A percentile compares a stretch with the other conserved stretches of the same genome.
Evolutionary conservation across 2,113 vertebrate species (phyloP).

Genomic region (Rhodinocichla rosea): DNA sequence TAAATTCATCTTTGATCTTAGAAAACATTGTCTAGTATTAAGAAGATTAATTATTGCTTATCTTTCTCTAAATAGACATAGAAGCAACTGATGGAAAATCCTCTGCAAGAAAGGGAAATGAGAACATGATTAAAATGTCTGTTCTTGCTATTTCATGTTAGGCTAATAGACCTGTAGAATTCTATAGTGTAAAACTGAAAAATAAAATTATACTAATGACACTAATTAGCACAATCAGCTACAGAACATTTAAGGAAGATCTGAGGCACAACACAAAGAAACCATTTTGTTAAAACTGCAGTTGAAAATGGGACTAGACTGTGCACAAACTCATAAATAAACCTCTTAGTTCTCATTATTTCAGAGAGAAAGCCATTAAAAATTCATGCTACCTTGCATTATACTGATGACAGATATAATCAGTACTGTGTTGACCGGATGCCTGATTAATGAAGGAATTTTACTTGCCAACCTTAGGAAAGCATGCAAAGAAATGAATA

Average conservation of each 20-base stretch:
- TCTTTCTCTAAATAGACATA: neutral
- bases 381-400: conserved; percentile 58
- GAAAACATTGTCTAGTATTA: neutral
- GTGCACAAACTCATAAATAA: conserved; percentile 25
- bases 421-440: conserved; percentile 43
- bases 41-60: neutral
- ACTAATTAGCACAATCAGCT: neutral
- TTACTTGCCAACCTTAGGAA: conserved; percentile 44
- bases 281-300: neutral
- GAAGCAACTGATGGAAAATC: neutral
- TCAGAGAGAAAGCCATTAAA: conserved; percentile 50
- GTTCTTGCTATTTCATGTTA: neutral
- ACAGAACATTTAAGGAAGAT: neutral
- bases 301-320: neutral
- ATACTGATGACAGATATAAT: conserved; percentile 51
- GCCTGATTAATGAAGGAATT: conserved; percentile 60
- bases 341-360: conserved; percentile 60
- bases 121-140: neutral
- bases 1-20: neutral
- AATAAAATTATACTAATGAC: neutral
- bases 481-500: conserved; percentile 55
- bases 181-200: neutral
- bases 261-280: neutral
- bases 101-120: neutral
- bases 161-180: neutral